Conservation (phyloP, 2,113 vertebrate genomes). For the Capreolus pygargus region DNA sequence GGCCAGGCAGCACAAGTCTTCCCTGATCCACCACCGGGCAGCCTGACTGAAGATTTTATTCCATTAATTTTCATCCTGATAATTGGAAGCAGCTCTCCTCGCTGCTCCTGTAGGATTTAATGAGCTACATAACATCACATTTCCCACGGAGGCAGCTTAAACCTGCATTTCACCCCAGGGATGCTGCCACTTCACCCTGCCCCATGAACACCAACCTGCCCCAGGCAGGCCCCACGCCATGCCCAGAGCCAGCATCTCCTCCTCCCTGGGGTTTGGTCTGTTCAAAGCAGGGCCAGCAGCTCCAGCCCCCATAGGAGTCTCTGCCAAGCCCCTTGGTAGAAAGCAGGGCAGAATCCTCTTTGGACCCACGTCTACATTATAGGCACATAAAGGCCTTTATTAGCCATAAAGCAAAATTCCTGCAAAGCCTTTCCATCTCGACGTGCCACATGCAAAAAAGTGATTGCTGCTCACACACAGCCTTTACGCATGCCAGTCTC, state of each 20-base stretch:
- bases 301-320: background rate
- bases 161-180: slow-evolving; percentile 71
- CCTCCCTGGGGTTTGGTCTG: background rate
- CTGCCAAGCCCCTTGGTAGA: background rate
- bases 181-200: slow-evolving; percentile 44
- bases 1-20: slow-evolving; percentile 75
- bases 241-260: background rate
- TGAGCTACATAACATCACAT: slow-evolving; percentile 80
- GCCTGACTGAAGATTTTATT: slow-evolving; percentile 78
- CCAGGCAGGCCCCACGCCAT: background rate
- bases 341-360: slow-evolving; percentile 36
- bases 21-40: slow-evolving; percentile 79
- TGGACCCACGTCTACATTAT: slow-evolving; percentile 43
- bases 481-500: background rate
- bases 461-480: background rate
- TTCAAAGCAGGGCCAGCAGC: background rate
- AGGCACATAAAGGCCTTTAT: slow-evolving; percentile 72
- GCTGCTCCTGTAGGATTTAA: slow-evolving; percentile 82
- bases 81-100: slow-evolving; percentile 85
- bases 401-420: slow-evolving; percentile 72
- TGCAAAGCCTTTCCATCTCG: slow-evolving; percentile 58
- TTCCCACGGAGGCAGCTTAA: slow-evolving; percentile 78
- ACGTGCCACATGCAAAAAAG: slow-evolving; percentile 9
- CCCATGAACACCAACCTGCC: background rate
- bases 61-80: slow-evolving; percentile 85